Conservation (phyloP, 2,113 vertebrate species). For the Eudyptes chrysolophus region DNA sequence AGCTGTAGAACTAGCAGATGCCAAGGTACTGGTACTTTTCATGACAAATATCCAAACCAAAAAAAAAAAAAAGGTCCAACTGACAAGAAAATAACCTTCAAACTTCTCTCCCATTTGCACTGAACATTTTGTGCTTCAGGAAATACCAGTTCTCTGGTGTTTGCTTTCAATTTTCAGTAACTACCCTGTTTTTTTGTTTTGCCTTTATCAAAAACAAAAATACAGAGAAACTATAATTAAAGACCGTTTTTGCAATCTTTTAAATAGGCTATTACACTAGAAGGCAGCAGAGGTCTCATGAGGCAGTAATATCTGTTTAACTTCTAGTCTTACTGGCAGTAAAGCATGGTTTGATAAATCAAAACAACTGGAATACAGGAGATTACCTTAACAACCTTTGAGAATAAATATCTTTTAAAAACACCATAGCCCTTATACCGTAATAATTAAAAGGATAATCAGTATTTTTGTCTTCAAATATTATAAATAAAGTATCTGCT, state of each 20-base stretch:
- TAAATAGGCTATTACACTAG: background rate
- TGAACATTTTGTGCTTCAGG: background rate
- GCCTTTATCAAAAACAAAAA: background rate
- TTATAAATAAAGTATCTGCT: background rate
- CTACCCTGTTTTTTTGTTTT: background rate
- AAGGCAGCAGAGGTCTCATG: background rate
- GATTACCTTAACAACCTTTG: background rate
- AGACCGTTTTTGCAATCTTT: background rate
- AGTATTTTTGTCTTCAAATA: background rate
- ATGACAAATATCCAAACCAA: background rate
- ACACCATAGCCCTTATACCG: accelerated
- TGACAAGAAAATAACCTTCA: background rate
- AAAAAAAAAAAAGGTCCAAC: background rate
- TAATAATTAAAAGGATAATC: background rate
- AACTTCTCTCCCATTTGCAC: background rate
- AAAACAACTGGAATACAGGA: background rate
- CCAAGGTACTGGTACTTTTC: background rate
- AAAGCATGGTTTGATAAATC: background rate
- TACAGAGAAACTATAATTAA: background rate
- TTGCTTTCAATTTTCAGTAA: background rate
- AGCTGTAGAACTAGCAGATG: background rate
- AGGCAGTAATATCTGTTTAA: background rate
- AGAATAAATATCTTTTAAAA: background rate
- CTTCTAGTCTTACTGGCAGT: background rate
- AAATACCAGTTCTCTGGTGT: background rate